Conservation (phyloP, 2,797 vertebrate species). For the Coreius guichenoti region DNA sequence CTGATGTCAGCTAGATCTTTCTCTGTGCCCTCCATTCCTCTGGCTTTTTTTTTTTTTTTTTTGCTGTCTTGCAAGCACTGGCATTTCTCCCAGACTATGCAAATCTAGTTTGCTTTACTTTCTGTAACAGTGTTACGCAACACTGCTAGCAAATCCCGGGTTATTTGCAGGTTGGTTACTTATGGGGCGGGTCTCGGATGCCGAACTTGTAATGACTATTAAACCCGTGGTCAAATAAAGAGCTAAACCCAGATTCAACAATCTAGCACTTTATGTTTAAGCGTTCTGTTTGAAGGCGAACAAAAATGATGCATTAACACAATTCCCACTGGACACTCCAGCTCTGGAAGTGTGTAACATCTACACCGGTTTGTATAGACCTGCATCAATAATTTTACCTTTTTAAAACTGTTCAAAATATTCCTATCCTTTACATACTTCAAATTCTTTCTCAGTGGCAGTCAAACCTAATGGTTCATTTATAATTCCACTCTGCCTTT, state of each 20-base stretch:
- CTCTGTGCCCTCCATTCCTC: not conserved
- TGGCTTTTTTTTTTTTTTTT: not conserved
- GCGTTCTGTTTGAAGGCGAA: not conserved
- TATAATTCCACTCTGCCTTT: not conserved
- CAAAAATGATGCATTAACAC: not conserved
- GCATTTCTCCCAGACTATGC: constrained; percentile 1
- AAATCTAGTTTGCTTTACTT: not conserved
- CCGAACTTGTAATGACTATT: not conserved
- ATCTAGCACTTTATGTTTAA: not conserved
- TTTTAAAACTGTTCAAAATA: not conserved
- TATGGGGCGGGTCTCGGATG: not conserved
- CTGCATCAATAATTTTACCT: not conserved
- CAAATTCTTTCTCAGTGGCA: not conserved
- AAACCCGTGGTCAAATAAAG: not conserved
- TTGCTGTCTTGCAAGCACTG: not conserved
- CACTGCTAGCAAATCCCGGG: not conserved
- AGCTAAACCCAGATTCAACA: not conserved
- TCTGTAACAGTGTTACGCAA: not conserved
- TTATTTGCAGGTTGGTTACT: not conserved
- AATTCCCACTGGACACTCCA: not conserved
- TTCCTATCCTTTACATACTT: not conserved
- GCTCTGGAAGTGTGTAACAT: not conserved
- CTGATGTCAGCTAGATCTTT: too few species aligned
- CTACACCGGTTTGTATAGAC: not conserved
- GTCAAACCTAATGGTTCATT: not conserved